Conservation (phyloP, 2,797 vertebrate species). For the Telmatherina bonti region DNA sequence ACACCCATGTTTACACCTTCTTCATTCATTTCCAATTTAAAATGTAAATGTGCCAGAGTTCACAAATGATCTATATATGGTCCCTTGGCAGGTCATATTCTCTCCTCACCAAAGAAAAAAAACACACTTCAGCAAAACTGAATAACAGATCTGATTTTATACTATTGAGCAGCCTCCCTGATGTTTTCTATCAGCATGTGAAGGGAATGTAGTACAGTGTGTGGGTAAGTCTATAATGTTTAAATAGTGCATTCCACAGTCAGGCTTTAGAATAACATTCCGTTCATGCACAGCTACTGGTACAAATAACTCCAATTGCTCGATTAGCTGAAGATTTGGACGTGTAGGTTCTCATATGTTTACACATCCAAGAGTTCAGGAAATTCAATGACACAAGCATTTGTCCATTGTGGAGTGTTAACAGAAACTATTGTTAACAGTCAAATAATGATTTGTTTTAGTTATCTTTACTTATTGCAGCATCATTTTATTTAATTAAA, state of each 20-base stretch:
- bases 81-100: background rate
- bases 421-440: no score
- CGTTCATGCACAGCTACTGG: slow-evolving; percentile 57
- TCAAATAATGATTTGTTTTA: no score
- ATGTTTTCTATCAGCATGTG: slow-evolving; percentile 61
- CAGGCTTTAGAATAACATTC: slow-evolving; percentile 81
- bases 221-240: slow-evolving; percentile 69
- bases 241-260: slow-evolving; percentile 82
- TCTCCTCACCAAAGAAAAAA: background rate
- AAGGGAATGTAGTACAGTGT: slow-evolving; percentile 48
- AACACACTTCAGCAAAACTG: background rate
- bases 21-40: background rate
- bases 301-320: slow-evolving; percentile 56
- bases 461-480: no score
- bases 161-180: slow-evolving; percentile 5
- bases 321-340: slow-evolving; percentile 22
- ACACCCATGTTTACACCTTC: no score
- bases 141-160: slow-evolving; percentile 14
- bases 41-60: background rate
- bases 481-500: no score
- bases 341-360: no score
- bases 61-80: background rate
- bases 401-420: background rate
- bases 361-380: background rate
- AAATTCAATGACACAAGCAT: background rate